Base-by-base conservation (phyloP, 1,140 invertebrate species). In the Drosophila equinoxialis region DNA sequence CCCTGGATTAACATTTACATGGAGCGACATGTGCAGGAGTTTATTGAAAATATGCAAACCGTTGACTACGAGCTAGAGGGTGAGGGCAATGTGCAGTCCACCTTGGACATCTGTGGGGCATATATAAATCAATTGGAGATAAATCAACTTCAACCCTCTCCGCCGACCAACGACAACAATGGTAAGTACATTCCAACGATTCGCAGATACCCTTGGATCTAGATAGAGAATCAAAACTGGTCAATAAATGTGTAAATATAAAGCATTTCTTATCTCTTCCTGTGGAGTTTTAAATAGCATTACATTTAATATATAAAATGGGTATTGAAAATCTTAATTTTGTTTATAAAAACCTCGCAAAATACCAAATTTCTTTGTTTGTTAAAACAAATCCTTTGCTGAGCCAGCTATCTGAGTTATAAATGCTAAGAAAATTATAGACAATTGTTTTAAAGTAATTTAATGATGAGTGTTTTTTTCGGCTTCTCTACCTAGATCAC, bases 1-100 rank as follows among this genome's bases (percentile, higher is more conserved):
- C 71, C 61, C 54, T 93, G 93, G 93, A 93, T 93, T 81, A 84
- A 90, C 79, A 92, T 91, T 72, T 93, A 93, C 87, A 92, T 93
- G 81, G 92, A 93, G 79, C 86, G 82, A 81, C 91, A 93, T 91
- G 74, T 93, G 61, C 81, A 91, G 65, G 92, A 93, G 81, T 92
- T 86, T 81, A 90, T 93, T 64, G 92, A 93, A 79, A 90, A 91
- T 71, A 72, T 93, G 72, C 77, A 90, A 77, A 91, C 92, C 63
- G 79, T 82, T 77, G 83, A 93, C 78, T 93, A 93, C 61, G 89
- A 92, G 67, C 81, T 85, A 64, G 92, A 93, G 45, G 80, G 89
- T 45, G 92, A 93, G 45, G 79, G 89, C 41, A 83, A 92, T 26
- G 86, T 90, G 35, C 76, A 81, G 69, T 74, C 69, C 63, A 61